These are phyloP conservation scores for Acanthurus tractus DNA, from an alignment of 2,797 vertebrate genomes.

Conservation along the genomic window DNA sequence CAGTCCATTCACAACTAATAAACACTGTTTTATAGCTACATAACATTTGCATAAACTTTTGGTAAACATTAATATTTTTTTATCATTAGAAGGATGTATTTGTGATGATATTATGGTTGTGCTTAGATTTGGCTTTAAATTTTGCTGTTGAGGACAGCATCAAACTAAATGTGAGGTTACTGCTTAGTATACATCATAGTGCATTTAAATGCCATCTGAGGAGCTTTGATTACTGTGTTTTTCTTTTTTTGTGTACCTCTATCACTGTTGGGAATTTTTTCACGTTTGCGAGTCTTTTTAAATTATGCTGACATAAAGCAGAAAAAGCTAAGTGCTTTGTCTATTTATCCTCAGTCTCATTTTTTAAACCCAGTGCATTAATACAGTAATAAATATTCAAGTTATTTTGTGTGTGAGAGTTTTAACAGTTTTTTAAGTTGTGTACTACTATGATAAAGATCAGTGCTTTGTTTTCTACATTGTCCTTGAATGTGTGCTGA, in stretches of 20 bases:
- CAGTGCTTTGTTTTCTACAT: constrained; percentile 68
- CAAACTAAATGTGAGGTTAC: constrained; percentile 55
- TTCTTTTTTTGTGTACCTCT: constrained; percentile 59
- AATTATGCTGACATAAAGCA: constrained; percentile 71
- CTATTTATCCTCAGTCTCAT: constrained; percentile 58
- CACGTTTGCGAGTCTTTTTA: constrained; percentile 70
- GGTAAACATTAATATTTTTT: constrained; percentile 39
- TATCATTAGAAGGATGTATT: constrained; percentile 32
- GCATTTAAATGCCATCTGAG: constrained; percentile 41
- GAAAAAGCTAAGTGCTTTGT: constrained; percentile 36
- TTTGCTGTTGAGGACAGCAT: constrained; percentile 50
- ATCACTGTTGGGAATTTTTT: constrained; percentile 69
- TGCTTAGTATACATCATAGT: constrained; percentile 25
- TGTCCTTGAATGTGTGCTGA: constrained; percentile 62
- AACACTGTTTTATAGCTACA: constrained; percentile 48
- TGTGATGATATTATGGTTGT: constrained; percentile 33
- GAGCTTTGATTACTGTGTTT: constrained; percentile 50
- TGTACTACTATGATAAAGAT: constrained; percentile 37
- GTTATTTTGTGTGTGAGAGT: constrained; percentile 51
- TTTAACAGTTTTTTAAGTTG: constrained; percentile 28
- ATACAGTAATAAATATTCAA: constrained; percentile 58
- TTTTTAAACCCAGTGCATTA: constrained; percentile 51
- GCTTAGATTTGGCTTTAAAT: constrained; percentile 42
- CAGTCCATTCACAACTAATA: constrained; percentile 19
- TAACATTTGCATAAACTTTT: constrained; percentile 41